Percentiles rank a stretch among this genome's conserved stretches.
Conservation (phyloP, 2,113 vertebrate species). For the Notarius lentiginosus region DNA sequence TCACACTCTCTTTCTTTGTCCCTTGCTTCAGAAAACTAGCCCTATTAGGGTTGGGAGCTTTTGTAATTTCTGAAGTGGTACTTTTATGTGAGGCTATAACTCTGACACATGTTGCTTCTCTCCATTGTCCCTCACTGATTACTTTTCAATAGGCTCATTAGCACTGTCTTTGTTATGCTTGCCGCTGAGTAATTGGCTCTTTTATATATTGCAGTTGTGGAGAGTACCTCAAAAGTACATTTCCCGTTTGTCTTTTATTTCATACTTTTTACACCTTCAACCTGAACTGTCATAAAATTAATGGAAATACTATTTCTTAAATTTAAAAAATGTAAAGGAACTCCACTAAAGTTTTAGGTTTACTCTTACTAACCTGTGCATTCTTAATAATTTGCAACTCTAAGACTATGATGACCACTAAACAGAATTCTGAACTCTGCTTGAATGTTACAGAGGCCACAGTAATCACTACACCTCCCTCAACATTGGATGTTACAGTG, state of each 20-base stretch:
- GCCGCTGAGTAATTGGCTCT: not conserved
- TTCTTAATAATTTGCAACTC: not conserved
- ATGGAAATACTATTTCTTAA: not conserved
- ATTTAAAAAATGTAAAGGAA: not conserved
- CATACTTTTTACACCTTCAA: not conserved
- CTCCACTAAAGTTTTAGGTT: not conserved
- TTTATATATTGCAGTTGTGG: not conserved
- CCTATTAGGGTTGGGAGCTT: constrained; percentile 47
- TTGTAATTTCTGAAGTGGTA: constrained; percentile 58
- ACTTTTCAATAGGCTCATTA: not conserved
- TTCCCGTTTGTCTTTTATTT: not conserved
- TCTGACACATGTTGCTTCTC: constrained; percentile 61
- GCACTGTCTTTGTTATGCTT: constrained; percentile 5
- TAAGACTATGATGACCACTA: not conserved
- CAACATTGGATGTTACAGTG: constrained; percentile 90
- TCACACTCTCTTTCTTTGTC: constrained; percentile 47
- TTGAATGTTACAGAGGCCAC: constrained; percentile 81
- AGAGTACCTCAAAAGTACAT: not conserved
- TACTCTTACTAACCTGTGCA: not conserved
- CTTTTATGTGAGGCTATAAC: constrained; percentile 58
- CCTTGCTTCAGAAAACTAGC: constrained; percentile 1
- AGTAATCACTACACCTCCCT: constrained; percentile 83
- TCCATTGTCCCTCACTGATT: constrained; percentile 20
- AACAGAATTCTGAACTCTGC: not conserved
- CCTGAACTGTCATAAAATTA: not conserved